Base-by-base conservation (phyloP, 2,888 invertebrate species). In the Netelia virgata region DNA sequence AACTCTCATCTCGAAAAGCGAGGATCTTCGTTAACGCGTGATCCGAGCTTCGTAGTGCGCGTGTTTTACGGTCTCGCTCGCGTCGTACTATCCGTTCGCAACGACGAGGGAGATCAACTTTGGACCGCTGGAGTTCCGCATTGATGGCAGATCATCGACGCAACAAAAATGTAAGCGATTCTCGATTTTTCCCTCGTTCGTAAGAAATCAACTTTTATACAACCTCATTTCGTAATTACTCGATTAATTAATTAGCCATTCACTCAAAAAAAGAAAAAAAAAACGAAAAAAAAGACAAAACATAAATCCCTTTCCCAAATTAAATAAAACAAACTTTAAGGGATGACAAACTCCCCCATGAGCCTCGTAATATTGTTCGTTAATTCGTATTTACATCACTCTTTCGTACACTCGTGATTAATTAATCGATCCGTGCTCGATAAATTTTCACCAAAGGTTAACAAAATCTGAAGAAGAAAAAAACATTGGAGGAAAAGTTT, bases 131-230 rank as follows among this genome's bases (percentile, higher is more conserved):
- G 83, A 84, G 84, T 84, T 88, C 75, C 83, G 85, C 90, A 90
- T 93, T 92, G 91, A 93, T 93, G 93, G 93, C 92, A 90, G 90
- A 91, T 92, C 91, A 93, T 92, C 93, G 93, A 93, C 91, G 90
- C 92, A 90, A 91, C 91, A 93, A 93, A 93, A 93, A 93, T 93
- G 93, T 93, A 85, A 93, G 93, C 90, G 16, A 55, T 57, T 55
- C 20, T 41, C 20, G n/a, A 16, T 61, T 41, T 66, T 78, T 50
- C 43, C 72, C 14, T 50, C 20, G 0, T 9, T 1, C 55, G 18
- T 57, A 9, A 16, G 8, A 63, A 75, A 20, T 28, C 23, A 63
- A n/a, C 59, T 14, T 55, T 9, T 63, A 3, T 41, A 43, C 9
- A 78, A 18, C 20, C 14, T 1, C 9, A 11, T 3, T 47, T 47